Evolutionary conservation across 1,140 invertebrate genomes (phyloP).

Genomic region (Papilio glaucus): DNA sequence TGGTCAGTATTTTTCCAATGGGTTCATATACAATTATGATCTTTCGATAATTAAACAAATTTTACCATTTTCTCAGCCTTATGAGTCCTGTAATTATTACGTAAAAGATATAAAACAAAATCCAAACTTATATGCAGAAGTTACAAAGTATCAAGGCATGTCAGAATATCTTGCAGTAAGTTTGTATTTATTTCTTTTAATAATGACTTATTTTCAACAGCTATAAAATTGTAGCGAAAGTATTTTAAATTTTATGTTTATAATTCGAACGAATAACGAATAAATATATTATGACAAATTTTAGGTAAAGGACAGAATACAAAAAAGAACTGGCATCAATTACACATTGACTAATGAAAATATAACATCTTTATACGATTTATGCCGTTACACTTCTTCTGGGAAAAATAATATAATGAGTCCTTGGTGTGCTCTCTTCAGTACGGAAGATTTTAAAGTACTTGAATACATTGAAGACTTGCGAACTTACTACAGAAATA

Average conservation of each 20-base stretch:
- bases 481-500: conserved; percentile 84
- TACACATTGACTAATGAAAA: conserved; percentile 42
- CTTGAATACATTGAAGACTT: conserved; percentile 91
- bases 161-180: conserved; percentile 52
- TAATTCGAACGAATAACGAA: no score
- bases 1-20: conserved; percentile 49
- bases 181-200: conserved; percentile 6
- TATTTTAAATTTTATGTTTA: no score
- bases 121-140: conserved; percentile 40
- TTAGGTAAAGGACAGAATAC: conserved; percentile 48
- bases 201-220: neutral
- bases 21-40: neutral
- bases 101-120: conserved; percentile 44
- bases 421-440: conserved; percentile 89
- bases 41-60: neutral
- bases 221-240: no score
- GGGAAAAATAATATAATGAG: conserved; percentile 86
- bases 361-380: conserved; percentile 84
- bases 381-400: conserved; percentile 88
- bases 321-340: conserved; percentile 48
- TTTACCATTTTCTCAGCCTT: conserved; percentile 43
- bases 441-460: conserved; percentile 86
- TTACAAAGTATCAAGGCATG: conserved; percentile 42
- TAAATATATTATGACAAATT: conserved; percentile 33
- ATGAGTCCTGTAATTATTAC: conserved; percentile 45